phyloP scores from a whole-genome alignment of 2,113 vertebrate species.

The Romanogobio albipinnatus region DNA sequence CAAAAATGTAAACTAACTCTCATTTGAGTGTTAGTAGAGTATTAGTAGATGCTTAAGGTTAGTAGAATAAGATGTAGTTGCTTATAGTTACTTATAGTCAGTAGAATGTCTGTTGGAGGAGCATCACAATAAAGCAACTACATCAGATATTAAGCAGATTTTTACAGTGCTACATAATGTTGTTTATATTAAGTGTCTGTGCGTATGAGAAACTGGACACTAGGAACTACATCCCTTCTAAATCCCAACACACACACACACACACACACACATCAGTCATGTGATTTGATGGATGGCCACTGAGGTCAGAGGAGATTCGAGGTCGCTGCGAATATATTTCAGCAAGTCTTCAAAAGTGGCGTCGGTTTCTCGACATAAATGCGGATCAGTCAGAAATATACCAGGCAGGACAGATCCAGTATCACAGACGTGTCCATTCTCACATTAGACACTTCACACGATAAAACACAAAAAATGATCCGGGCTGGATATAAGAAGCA shows the following conservation, averaged over 20 bases:
- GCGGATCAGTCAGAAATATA: slow-evolving; percentile 12
- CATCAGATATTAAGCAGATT: too few relatives aligned
- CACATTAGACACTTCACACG: background rate
- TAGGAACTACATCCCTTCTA: background rate
- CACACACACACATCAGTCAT: background rate
- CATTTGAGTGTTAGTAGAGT: too few relatives aligned
- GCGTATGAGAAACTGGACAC: slow-evolving; percentile 8
- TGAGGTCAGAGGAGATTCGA: slow-evolving; percentile 42
- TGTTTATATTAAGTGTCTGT: background rate
- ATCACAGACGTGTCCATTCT: slow-evolving; percentile 13
- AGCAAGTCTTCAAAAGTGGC: slow-evolving; percentile 1
- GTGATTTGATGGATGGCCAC: slow-evolving; percentile 33
- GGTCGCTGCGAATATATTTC: slow-evolving; percentile 15
- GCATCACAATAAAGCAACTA: too few relatives aligned
- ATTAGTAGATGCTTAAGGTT: too few relatives aligned
- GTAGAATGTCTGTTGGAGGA: too few relatives aligned
- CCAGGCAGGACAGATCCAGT: background rate
- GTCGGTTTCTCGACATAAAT: background rate
- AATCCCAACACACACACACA: background rate
- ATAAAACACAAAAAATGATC: background rate
- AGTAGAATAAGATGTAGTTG: too few relatives aligned
- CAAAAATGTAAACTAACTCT: too few relatives aligned
- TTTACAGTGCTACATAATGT: background rate
- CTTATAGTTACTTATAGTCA: too few relatives aligned
- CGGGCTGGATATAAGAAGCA: background rate